Percentiles rank a stretch among this genome's conserved stretches.
Conservation (phyloP, 2,113 vertebrate species). For the Potamarius usumacintae region DNA sequence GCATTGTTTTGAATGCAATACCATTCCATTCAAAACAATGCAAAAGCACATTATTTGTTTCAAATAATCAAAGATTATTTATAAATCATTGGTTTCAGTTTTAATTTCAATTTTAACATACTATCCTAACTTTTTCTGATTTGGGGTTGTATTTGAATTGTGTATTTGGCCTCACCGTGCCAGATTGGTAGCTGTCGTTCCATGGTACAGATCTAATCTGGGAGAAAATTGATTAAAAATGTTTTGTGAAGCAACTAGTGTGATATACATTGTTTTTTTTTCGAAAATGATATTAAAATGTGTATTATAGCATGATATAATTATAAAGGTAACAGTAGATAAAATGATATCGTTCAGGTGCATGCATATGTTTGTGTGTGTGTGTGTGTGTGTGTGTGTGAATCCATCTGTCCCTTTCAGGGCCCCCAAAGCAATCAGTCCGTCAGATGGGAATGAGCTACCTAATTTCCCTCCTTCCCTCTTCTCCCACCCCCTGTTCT, state of each 20-base stretch:
- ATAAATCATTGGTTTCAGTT: no score
- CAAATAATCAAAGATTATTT: no score
- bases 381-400: slow-evolving; percentile 23
- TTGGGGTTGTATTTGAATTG: neutral
- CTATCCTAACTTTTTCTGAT: no score
- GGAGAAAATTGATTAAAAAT: no score
- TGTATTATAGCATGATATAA: neutral
- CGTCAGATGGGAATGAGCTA: slow-evolving; percentile 66
- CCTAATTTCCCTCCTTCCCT: slow-evolving; percentile 71
- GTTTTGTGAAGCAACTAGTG: neutral
- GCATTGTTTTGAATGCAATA: no score
- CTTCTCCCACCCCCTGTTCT: slow-evolving; percentile 45
- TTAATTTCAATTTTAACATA: no score
- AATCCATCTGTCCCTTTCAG: slow-evolving; percentile 68
- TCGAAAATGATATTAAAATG: neutral
- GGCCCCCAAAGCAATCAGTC: slow-evolving; percentile 74
- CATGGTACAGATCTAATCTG: no score
- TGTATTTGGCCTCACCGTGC: neutral
- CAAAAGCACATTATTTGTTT: no score
- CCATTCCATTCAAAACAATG: no score
- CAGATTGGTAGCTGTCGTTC: neutral
- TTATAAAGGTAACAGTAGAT: neutral
- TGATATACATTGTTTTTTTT: neutral
- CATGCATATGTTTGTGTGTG: slow-evolving; percentile 22
- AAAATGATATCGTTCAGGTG: neutral